Conservation (phyloP, 2,797 vertebrate genomes). For the Gobio occitaniae region DNA sequence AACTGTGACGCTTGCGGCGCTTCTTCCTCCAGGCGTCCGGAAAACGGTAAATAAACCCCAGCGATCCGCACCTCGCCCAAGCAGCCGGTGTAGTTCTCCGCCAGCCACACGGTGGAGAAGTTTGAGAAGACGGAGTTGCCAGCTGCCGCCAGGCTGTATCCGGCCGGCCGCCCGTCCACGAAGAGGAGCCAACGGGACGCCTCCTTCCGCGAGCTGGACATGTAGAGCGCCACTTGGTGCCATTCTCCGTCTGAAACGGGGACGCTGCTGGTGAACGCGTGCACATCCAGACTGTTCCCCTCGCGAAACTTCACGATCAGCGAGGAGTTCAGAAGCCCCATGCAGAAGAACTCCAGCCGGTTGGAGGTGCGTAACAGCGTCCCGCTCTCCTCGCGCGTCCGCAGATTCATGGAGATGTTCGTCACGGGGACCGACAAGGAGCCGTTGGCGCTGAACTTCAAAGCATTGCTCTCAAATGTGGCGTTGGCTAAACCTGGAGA, state of each 20-base stretch:
- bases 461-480: slow-evolving; percentile 80
- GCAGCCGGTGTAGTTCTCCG: slow-evolving; percentile 91
- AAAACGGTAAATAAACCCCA: slow-evolving; percentile 85
- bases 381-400: slow-evolving; percentile 85
- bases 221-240: slow-evolving; percentile 83
- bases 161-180: slow-evolving; percentile 74
- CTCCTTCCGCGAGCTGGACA: slow-evolving; percentile 71
- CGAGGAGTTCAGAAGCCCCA: slow-evolving; percentile 84
- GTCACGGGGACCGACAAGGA: slow-evolving; percentile 76
- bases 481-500: slow-evolving; percentile 86
- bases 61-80: slow-evolving; percentile 86
- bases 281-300: slow-evolving; percentile 75
- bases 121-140: slow-evolving; percentile 86
- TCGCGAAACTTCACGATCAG: slow-evolving; percentile 81
- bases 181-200: slow-evolving; percentile 82
- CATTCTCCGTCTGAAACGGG: slow-evolving; percentile 84
- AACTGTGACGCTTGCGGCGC: slow-evolving; percentile 78
- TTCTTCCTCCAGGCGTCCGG: slow-evolving; percentile 35
- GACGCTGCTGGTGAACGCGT: slow-evolving; percentile 75
- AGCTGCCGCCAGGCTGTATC: slow-evolving; percentile 70
- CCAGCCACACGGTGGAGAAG: slow-evolving; percentile 76
- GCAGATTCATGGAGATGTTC: slow-evolving; percentile 81
- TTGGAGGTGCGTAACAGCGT: slow-evolving; percentile 78
- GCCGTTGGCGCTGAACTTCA: slow-evolving; percentile 78
- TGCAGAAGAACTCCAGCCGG: slow-evolving; percentile 77